These are phyloP conservation scores for Stenotaenia linearis DNA, from an alignment of 2,888 invertebrate genomes.

Conservation along the genomic window DNA sequence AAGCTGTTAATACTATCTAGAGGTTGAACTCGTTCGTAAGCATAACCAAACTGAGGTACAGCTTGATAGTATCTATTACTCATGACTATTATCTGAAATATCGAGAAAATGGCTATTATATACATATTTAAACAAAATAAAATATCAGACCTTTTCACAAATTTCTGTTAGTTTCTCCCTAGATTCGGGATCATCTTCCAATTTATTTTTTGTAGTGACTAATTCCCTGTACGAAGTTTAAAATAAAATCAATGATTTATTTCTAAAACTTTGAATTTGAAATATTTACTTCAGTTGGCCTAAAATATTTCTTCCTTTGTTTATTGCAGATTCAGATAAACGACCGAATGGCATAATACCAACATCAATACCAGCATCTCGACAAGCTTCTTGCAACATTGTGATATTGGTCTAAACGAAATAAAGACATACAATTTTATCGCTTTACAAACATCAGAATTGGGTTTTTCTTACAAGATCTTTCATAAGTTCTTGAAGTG, in stretches of 20 bases:
- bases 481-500: conserved; percentile 45
- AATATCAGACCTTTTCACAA: conserved; percentile 41
- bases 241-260: not conserved
- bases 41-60: conserved; percentile 51
- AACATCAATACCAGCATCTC: conserved; percentile 42
- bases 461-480: conserved; percentile 45
- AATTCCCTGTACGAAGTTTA: conserved; percentile 30
- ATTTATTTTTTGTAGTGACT: conserved; percentile 37
- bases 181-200: conserved; percentile 34
- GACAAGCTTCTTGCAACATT: conserved; percentile 43
- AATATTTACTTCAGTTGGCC: conserved; percentile 44
- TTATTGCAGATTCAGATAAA: conserved; percentile 45
- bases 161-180: conserved; percentile 41
- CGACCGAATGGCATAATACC: conserved; percentile 47
- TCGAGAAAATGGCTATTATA: not conserved
- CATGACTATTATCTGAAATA: conserved; percentile 45
- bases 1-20: conserved; percentile 44
- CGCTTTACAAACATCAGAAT: not conserved
- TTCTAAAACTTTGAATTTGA: not conserved
- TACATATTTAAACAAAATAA: not conserved
- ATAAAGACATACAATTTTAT: not conserved
- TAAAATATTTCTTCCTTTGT: conserved; percentile 46
- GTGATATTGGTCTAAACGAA: conserved; percentile 43
- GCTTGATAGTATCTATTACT: conserved; percentile 51
- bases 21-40: conserved; percentile 47